A percentile compares a stretch with the other conserved stretches of the same genome.
phyloP scores from a whole-genome alignment of 2,113 vertebrate genomes.

The Podiceps cristatus region DNA sequence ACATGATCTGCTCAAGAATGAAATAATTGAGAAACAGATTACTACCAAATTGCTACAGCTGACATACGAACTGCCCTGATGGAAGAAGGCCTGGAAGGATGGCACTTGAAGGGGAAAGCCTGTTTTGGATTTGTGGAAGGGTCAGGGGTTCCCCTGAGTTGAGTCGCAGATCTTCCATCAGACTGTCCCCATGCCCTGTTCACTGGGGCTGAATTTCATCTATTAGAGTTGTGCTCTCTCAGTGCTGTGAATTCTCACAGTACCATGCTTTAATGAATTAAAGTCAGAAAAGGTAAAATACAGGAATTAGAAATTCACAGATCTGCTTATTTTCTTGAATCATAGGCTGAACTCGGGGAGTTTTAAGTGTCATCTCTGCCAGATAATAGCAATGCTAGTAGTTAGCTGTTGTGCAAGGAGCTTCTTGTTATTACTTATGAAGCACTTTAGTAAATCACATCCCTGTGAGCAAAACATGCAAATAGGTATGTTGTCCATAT shows the following conservation, averaged over 20 bases:
- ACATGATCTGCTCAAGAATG: background rate
- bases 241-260: background rate
- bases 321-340: background rate
- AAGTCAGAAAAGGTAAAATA: background rate
- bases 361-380: background rate
- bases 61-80: background rate
- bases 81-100: background rate
- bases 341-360: background rate
- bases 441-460: background rate
- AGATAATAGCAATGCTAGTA: background rate
- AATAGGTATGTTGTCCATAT: background rate
- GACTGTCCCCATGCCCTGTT: background rate
- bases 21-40: background rate
- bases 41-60: background rate
- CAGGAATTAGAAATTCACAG: background rate
- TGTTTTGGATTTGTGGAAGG: background rate
- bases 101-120: background rate
- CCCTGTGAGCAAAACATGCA: background rate
- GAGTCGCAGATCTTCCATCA: background rate
- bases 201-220: background rate
- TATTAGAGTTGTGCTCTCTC: background rate
- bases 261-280: background rate
- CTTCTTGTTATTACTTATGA: background rate
- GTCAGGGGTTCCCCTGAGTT: background rate
- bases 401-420: background rate